phyloP scores from a whole-genome alignment of 2,888 invertebrate genomes.

The Podabrus alpinus region DNA sequence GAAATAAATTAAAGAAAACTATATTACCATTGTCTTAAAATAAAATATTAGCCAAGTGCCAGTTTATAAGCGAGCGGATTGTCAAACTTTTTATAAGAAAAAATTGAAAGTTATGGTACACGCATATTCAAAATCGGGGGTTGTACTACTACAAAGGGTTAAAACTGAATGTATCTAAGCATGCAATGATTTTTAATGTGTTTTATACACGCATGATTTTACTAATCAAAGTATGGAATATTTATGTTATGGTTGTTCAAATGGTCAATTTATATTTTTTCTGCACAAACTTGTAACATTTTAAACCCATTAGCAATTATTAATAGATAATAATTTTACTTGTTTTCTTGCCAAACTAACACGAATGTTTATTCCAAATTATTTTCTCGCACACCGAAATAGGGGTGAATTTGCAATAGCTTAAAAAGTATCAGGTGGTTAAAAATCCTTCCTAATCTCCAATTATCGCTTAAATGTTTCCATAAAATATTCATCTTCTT shows the following conservation, averaged over 20 bases:
- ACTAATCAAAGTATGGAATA: slow-evolving; percentile 46
- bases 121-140: slow-evolving; percentile 30
- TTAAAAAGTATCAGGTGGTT: slow-evolving; percentile 29
- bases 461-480: slow-evolving; percentile 27
- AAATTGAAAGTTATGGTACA: background rate
- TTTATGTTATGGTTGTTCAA: slow-evolving; percentile 32
- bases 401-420: slow-evolving; percentile 2
- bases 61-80: slow-evolving; percentile 18
- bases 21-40: slow-evolving; percentile 45
- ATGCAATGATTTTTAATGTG: slow-evolving; percentile 54
- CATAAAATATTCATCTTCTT: slow-evolving; percentile 25
- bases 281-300: slow-evolving; percentile 16
- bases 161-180: slow-evolving; percentile 46
- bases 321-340: slow-evolving; percentile 8
- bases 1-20: slow-evolving; percentile 48
- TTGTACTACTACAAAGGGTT: slow-evolving; percentile 37
- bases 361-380: background rate
- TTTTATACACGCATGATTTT: slow-evolving; percentile 54
- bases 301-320: slow-evolving; percentile 17
- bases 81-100: slow-evolving; percentile 6
- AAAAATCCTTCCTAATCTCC: slow-evolving; percentile 31
- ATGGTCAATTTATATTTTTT: slow-evolving; percentile 27
- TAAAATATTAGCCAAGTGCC: slow-evolving; percentile 34
- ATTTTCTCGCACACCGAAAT: background rate
- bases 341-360: background rate